phyloP scores from a whole-genome alignment of 2,113 vertebrate species.

The Dicrurus megarhynchus region DNA sequence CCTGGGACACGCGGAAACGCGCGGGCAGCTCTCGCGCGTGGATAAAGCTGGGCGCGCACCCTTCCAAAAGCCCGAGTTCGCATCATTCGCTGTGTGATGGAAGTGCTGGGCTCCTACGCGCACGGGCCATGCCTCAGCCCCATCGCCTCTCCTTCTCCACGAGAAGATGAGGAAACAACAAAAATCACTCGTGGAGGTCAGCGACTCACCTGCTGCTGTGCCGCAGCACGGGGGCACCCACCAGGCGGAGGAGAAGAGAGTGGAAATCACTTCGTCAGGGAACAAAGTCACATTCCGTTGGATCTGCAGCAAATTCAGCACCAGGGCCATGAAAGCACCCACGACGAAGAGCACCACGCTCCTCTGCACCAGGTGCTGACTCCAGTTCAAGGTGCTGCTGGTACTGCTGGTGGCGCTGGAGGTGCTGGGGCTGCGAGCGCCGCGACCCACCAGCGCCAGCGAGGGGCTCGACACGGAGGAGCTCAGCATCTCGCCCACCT shows the following conservation, averaged over 20 bases:
- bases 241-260: conserved; percentile 94
- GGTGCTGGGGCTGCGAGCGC: neutral
- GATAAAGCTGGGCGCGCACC: neutral
- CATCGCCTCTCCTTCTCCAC: neutral
- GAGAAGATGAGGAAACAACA: too few species aligned
- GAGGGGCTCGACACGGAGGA: conserved; percentile 11
- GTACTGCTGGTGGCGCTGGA: neutral
- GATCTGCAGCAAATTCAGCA: conserved; percentile 94
- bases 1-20: neutral
- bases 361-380: conserved; percentile 84
- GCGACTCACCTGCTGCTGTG: conserved; percentile 89
- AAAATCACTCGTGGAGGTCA: neutral
- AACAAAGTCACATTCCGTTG: conserved; percentile 92
- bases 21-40: neutral
- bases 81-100: neutral
- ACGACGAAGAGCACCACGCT: conserved; percentile 92
- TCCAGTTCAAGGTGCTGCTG: conserved; percentile 59
- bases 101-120: neutral
- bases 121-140: neutral
- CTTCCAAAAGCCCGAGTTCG: too few species aligned
- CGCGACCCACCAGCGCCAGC: neutral
- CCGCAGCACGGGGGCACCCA: conserved; percentile 97
- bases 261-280: conserved; percentile 90
- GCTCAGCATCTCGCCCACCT: conserved; percentile 74
- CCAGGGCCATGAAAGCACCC: conserved; percentile 90